These are phyloP conservation scores for Acronicta psi DNA, from an alignment of 2,888 invertebrate species.

Conservation along the genomic window DNA sequence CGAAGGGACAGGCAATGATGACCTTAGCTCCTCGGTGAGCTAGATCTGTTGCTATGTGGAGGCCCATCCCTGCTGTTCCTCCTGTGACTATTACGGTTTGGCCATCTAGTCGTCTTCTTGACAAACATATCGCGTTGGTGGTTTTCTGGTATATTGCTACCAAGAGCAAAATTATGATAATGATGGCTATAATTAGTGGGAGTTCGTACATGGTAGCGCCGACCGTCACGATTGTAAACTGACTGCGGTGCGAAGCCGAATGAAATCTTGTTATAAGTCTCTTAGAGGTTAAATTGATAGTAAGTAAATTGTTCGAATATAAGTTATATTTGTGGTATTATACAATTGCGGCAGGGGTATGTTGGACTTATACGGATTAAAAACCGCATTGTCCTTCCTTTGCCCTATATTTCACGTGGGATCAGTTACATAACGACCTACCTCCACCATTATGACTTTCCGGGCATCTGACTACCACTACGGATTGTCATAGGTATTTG, in stretches of 20 bases:
- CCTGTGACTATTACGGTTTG: constrained; percentile 68
- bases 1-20: constrained; percentile 73
- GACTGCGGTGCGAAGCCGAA: constrained; percentile 8
- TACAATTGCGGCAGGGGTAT: too few relatives aligned
- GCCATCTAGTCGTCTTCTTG: constrained; percentile 50
- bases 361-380: too few relatives aligned
- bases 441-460: too few relatives aligned
- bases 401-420: too few relatives aligned
- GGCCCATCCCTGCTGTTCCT: constrained; percentile 75
- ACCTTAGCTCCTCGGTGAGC: constrained; percentile 73
- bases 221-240: not conserved
- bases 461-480: too few relatives aligned
- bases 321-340: too few relatives aligned
- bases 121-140: constrained; percentile 57
- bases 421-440: too few relatives aligned
- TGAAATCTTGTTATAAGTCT: constrained; percentile 7
- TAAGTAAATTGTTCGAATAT: too few relatives aligned
- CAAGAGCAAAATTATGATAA: constrained; percentile 32
- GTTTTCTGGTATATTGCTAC: constrained; percentile 44
- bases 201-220: constrained; percentile 25
- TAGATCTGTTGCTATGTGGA: constrained; percentile 72
- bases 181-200: constrained; percentile 23
- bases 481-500: too few relatives aligned
- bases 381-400: too few relatives aligned
- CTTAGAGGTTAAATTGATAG: too few relatives aligned